Conservation (phyloP, 1,140 invertebrate genomes). For the Phocides pigmalion region DNA sequence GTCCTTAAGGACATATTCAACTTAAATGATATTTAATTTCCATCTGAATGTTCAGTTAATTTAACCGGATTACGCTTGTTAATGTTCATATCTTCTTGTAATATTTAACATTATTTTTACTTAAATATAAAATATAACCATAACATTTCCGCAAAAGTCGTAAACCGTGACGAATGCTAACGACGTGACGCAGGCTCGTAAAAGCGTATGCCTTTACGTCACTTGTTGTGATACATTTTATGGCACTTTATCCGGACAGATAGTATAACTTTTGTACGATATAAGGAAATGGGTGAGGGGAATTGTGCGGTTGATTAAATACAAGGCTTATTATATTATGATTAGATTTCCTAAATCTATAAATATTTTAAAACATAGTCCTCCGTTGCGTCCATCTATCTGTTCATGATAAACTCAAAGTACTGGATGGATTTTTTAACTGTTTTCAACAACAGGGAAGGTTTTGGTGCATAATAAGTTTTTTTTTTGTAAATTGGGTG, state of each 20-base stretch:
- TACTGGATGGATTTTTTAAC: too few relatives aligned
- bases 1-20: too few relatives aligned
- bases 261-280: conserved; percentile 25
- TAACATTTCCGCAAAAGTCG: background rate
- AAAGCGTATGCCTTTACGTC: conserved; percentile 19
- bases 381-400: too few relatives aligned
- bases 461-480: too few relatives aligned
- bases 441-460: too few relatives aligned
- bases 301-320: conserved; percentile 8
- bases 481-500: too few relatives aligned
- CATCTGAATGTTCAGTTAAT: too few relatives aligned
- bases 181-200: conserved; percentile 11
- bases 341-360: background rate
- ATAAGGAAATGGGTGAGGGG: conserved; percentile 3
- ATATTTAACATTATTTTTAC: background rate
- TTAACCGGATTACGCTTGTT: too few relatives aligned
- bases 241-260: conserved; percentile 28
- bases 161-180: conserved; percentile 4
- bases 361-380: too few relatives aligned
- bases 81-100: background rate
- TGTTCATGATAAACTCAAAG: too few relatives aligned
- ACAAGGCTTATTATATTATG: background rate
- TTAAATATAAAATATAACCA: too few relatives aligned
- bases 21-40: too few relatives aligned
- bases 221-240: conserved; percentile 23